Percentiles rank a stretch among this genome's conserved stretches.
These are phyloP conservation scores for Pelobates fuscus DNA, from an alignment of 2,113 vertebrate genomes.

Conservation along the genomic window DNA sequence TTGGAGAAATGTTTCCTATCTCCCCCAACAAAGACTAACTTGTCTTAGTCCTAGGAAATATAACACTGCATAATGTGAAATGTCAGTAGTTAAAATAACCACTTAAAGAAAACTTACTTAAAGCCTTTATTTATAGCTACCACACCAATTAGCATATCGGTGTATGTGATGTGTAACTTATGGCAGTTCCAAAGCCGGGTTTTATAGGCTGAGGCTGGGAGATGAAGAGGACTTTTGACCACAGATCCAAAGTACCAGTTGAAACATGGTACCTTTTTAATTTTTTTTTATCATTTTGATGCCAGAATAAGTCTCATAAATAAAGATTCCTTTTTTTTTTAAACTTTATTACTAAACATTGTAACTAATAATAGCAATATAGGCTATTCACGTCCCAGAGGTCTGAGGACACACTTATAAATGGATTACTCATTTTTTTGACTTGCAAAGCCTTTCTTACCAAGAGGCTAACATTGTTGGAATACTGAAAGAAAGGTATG, in stretches of 20 bases:
- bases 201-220: background rate
- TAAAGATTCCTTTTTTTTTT: too few species aligned
- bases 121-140: constrained; percentile 48
- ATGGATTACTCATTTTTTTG: too few species aligned
- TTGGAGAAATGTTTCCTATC: constrained; percentile 37
- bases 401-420: too few species aligned
- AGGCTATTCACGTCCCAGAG: too few species aligned
- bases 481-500: too few species aligned
- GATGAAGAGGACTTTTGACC: background rate
- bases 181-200: constrained; percentile 17
- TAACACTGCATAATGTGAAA: constrained; percentile 51
- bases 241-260: background rate
- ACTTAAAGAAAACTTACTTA: constrained; percentile 52
- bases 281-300: too few species aligned
- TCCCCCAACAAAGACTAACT: constrained; percentile 46
- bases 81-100: constrained; percentile 50
- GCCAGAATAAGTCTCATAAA: too few species aligned
- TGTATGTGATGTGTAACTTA: constrained; percentile 34
- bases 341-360: too few species aligned
- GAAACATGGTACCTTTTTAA: background rate
- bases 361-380: too few species aligned
- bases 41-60: constrained; percentile 43
- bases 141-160: constrained; percentile 40
- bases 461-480: too few species aligned
- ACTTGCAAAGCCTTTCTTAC: too few species aligned